phyloP scores from a whole-genome alignment of 2,113 vertebrate genomes.

The Pelmatolapia mariae region DNA sequence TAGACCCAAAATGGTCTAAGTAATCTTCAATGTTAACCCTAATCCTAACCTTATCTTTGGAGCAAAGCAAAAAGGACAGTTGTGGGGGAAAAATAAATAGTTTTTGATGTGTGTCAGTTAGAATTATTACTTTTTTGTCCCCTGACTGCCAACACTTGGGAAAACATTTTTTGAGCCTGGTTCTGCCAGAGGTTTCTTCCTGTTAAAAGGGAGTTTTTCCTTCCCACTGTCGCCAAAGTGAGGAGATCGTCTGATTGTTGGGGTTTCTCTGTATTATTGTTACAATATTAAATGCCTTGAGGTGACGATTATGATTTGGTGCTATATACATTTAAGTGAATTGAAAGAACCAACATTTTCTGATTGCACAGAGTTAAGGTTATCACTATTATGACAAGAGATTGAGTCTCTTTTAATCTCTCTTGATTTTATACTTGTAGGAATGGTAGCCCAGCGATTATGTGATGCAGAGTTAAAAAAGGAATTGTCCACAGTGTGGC shows the following conservation, averaged over 20 bases:
- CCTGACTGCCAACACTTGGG: neutral
- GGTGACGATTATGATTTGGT: neutral
- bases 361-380: neutral
- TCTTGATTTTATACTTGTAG: slow-evolving; percentile 41
- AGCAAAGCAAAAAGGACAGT: neutral
- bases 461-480: slow-evolving; percentile 87
- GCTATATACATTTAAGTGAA: neutral
- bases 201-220: neutral
- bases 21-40: neutral
- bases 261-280: neutral
- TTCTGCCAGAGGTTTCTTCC: neutral
- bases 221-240: neutral
- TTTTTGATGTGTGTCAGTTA: neutral
- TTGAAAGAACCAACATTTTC: neutral
- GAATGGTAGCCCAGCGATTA: slow-evolving; percentile 85
- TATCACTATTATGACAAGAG: neutral
- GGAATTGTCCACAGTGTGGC: slow-evolving; percentile 89
- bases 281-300: neutral
- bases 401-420: neutral
- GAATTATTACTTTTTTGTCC: neutral
- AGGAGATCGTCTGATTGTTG: neutral
- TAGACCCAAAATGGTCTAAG: neutral
- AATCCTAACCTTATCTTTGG: neutral
- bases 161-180: neutral
- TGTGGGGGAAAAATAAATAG: neutral